phyloP scores from a whole-genome alignment of 2,888 invertebrate genomes.

The Microctonus aethiopoides region DNA sequence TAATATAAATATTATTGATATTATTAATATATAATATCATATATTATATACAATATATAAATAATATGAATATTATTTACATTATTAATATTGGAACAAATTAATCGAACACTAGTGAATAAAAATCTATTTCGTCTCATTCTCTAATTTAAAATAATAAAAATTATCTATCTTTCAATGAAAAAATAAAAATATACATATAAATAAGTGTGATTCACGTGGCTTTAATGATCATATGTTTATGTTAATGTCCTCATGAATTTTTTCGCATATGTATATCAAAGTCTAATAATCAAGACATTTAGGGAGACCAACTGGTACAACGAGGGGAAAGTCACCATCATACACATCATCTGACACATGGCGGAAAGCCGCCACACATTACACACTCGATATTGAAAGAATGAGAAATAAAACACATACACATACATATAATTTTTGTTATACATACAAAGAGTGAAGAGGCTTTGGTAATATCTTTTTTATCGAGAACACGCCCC shows the following conservation, averaged over 20 bases:
- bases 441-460: slow-evolving; percentile 4
- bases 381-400: slow-evolving; percentile 30
- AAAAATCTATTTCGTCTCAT: too few relatives aligned
- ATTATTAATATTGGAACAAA: too few relatives aligned
- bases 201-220: slow-evolving; percentile 28
- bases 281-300: slow-evolving; percentile 14
- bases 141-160: too few relatives aligned
- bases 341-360: neutral
- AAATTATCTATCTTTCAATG: too few relatives aligned
- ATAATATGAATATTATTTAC: too few relatives aligned
- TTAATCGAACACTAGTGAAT: too few relatives aligned
- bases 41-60: too few relatives aligned
- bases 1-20: too few relatives aligned
- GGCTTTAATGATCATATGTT: slow-evolving; percentile 21
- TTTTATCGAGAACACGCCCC: slow-evolving; percentile 58
- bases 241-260: slow-evolving; percentile 21
- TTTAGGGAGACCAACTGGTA: neutral
- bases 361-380: slow-evolving; percentile 23
- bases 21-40: too few relatives aligned
- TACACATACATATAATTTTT: neutral
- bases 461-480: slow-evolving; percentile 52
- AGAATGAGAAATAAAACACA: neutral
- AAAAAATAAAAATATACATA: neutral
- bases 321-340: neutral
- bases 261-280: neutral